Conservation (phyloP, 2,888 invertebrate genomes). For the Ypsolopha sequella region DNA sequence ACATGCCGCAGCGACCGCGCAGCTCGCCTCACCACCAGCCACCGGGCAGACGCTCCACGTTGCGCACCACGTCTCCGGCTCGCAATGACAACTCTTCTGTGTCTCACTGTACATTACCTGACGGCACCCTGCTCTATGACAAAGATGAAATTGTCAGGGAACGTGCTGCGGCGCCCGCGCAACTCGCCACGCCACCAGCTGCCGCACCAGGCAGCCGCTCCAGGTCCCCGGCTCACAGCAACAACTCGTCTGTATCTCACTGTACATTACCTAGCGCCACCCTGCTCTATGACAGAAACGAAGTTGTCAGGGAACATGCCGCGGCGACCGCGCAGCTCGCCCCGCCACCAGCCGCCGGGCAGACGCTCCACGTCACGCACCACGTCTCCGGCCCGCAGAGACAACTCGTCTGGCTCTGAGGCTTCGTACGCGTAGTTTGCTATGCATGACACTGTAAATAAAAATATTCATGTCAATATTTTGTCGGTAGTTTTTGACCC, state of each 20-base stretch:
- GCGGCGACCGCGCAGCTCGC: constrained; percentile 81
- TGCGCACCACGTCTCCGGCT: constrained; percentile 86
- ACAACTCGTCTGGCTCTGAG: constrained; percentile 87
- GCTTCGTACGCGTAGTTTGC: constrained; percentile 91
- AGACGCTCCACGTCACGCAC: constrained; percentile 83
- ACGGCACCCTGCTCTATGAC: constrained; percentile 56
- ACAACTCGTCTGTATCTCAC: neutral
- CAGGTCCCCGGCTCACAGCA: constrained; percentile 27
- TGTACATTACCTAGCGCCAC: constrained; percentile 44
- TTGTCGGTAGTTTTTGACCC: neutral
- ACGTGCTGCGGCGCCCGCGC: constrained; percentile 55
- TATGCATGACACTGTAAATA: constrained; percentile 77
- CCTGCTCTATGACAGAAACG: constrained; percentile 74
- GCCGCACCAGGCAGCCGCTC: constrained; percentile 79
- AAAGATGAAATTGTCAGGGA: constrained; percentile 79
- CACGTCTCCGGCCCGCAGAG: constrained; percentile 85
- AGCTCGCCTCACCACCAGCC: constrained; percentile 94
- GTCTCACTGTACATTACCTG: constrained; percentile 34
- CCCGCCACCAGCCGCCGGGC: constrained; percentile 93
- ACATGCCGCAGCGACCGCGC: constrained; percentile 62
- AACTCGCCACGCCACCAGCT: constrained; percentile 96
- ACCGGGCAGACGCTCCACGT: constrained; percentile 84
- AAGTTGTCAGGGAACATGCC: constrained; percentile 97
- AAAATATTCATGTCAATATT: neutral
- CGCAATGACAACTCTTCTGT: constrained; percentile 84